Evolutionary conservation across 2,113 vertebrate species (phyloP).

Genomic region (Cyprinodon tularosa): DNA sequence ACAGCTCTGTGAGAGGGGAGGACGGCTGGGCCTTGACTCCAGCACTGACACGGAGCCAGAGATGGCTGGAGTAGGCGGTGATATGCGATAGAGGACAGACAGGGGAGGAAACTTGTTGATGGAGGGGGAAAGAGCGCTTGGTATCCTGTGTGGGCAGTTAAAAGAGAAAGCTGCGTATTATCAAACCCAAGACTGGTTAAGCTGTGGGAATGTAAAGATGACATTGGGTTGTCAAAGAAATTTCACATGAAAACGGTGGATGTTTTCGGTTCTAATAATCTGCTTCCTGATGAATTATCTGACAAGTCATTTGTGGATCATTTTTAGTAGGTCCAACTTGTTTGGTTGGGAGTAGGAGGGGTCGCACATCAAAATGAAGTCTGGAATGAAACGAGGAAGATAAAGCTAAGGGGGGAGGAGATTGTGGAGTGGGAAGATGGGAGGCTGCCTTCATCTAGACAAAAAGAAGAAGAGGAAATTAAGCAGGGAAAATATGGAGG

Average conservation of each 20-base stretch:
- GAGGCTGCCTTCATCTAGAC: conserved; percentile 40
- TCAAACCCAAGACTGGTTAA: conserved; percentile 24
- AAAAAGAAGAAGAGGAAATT: conserved; percentile 7
- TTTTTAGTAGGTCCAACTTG: conserved; percentile 16
- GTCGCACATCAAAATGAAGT: conserved; percentile 47
- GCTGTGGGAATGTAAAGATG: conserved; percentile 3
- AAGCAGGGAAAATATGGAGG: conserved; percentile 3
- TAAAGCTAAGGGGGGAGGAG: conserved; percentile 37
- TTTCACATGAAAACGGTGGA: not conserved
- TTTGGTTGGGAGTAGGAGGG: conserved; percentile 39
- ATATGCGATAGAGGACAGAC: conserved; percentile 70
- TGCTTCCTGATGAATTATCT: conserved; percentile 8
- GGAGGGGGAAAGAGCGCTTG: conserved; percentile 15
- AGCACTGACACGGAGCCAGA: conserved; percentile 62
- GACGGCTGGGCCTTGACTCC: conserved; percentile 80
- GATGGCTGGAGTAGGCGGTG: conserved; percentile 65
- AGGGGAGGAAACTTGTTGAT: conserved; percentile 63
- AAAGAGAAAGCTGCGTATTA: conserved; percentile 39
- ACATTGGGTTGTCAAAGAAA: conserved; percentile 3
- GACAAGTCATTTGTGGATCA: conserved; percentile 13
- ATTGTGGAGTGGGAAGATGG: conserved; percentile 12
- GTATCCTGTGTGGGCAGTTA: conserved; percentile 22
- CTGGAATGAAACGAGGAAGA: conserved; percentile 53
- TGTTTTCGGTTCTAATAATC: conserved; percentile 17
- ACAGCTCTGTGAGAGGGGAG: conserved; percentile 71